Evolutionary conservation across 2,888 invertebrate genomes (phyloP).

Genomic region (Scaptomyza caliginosa): DNA sequence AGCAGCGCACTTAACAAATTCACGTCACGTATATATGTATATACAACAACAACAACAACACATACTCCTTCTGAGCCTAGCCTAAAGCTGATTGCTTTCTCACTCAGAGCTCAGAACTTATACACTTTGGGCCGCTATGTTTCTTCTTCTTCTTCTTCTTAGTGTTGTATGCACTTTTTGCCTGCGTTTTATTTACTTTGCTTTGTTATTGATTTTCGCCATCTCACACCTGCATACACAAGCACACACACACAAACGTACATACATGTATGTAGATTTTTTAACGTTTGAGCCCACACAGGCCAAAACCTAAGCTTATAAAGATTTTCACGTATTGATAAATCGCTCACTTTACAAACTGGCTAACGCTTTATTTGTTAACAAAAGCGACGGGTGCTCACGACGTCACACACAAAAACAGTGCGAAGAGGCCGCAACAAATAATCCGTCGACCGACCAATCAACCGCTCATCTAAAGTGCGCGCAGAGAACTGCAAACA

Average conservation of each 20-base stretch:
- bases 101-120: constrained; percentile 35
- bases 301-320: constrained; percentile 10
- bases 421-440: constrained; percentile 15
- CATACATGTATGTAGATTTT: constrained; percentile 12
- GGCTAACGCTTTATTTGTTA: constrained; percentile 34
- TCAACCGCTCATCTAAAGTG: constrained; percentile 38
- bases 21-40: constrained; percentile 68
- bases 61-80: constrained; percentile 32
- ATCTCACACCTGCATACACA: constrained; percentile 52
- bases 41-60: constrained; percentile 6
- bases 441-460: constrained; percentile 18
- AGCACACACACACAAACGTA: constrained; percentile 11
- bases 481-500: constrained; percentile 55
- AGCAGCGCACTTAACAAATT: constrained; percentile 66
- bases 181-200: constrained; percentile 73
- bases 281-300: constrained; percentile 18
- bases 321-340: constrained; percentile 24
- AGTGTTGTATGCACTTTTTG: constrained; percentile 58
- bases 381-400: constrained; percentile 15
- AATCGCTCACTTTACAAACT: constrained; percentile 12
- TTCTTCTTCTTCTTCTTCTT: constrained; percentile 39
- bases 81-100: constrained; percentile 49
- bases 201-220: constrained; percentile 77
- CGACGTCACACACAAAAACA: constrained; percentile 43
- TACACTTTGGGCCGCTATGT: constrained; percentile 33